These are phyloP conservation scores for Gryon sp. DNA, from an alignment of 1,140 invertebrate genomes.

Conservation along the genomic window DNA sequence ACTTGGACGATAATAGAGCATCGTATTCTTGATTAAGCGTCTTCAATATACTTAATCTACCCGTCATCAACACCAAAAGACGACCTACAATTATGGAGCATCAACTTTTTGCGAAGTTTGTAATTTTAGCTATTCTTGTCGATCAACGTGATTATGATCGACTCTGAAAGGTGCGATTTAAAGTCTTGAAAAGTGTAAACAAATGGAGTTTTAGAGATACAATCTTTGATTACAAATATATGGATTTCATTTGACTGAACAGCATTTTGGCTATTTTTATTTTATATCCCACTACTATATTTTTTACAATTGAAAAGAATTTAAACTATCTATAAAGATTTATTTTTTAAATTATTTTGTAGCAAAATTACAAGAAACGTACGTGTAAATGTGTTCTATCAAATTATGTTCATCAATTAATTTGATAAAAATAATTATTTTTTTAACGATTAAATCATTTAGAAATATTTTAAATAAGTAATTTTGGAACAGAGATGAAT, in stretches of 20 bases:
- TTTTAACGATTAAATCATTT: too few relatives aligned
- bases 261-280: too few relatives aligned
- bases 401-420: too few relatives aligned
- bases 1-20: conserved; percentile 7
- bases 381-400: too few relatives aligned
- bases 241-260: conserved; percentile 32
- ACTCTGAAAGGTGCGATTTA: conserved; percentile 14
- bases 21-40: conserved; percentile 23
- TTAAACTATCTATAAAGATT: too few relatives aligned
- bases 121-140: conserved; percentile 8
- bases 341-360: too few relatives aligned
- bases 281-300: too few relatives aligned
- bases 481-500: too few relatives aligned
- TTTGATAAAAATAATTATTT: too few relatives aligned
- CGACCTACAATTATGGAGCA: not conserved
- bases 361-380: too few relatives aligned
- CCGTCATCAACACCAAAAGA: conserved; percentile 13
- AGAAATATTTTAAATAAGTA: too few relatives aligned
- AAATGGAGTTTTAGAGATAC: conserved; percentile 12
- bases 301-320: too few relatives aligned
- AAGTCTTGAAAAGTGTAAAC: conserved; percentile 16
- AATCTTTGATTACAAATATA: conserved; percentile 31
- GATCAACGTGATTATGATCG: conserved; percentile 1
- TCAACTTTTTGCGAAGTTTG: conserved; percentile 16
- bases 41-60: conserved; percentile 33